These are phyloP conservation scores for Bembecia ichneumoniformis DNA, from an alignment of 2,888 invertebrate genomes.

Conservation along the genomic window DNA sequence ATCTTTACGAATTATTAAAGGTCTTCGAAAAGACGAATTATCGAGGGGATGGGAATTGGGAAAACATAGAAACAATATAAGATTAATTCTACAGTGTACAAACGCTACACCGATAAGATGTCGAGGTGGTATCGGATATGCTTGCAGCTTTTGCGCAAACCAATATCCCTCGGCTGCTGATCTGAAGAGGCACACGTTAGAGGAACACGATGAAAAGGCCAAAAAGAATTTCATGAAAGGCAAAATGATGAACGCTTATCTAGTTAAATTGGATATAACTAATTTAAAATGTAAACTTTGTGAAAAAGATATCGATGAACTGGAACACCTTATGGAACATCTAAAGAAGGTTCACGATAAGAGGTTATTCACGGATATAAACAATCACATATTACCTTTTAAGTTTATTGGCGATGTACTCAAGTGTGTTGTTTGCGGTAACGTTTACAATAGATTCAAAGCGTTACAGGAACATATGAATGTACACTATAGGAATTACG, in stretches of 20 bases:
- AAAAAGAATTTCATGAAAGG: conserved; percentile 25
- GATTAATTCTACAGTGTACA: conserved; percentile 25
- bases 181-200: conserved; percentile 29
- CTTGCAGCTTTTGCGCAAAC: conserved; percentile 28
- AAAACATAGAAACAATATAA: conserved; percentile 32
- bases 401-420: conserved; percentile 26
- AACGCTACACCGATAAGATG: conserved; percentile 40
- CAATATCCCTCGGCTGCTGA: conserved; percentile 24
- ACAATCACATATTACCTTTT: conserved; percentile 34
- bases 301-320: conserved; percentile 11
- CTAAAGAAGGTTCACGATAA: conserved; percentile 24
- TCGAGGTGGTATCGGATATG: conserved; percentile 29
- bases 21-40: too few species aligned
- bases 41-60: conserved; percentile 16
- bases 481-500: conserved; percentile 31
- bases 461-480: conserved; percentile 35
- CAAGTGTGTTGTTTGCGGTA: conserved; percentile 27
- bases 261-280: conserved; percentile 41
- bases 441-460: conserved; percentile 29
- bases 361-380: conserved; percentile 26
- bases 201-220: conserved; percentile 18
- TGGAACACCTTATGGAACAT: conserved; percentile 28
- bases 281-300: conserved; percentile 35
- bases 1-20: too few species aligned
- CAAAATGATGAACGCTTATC: conserved; percentile 23